Evolutionary conservation across 2,888 invertebrate genomes (phyloP).

Genomic region (Mactromeris polynyma): DNA sequence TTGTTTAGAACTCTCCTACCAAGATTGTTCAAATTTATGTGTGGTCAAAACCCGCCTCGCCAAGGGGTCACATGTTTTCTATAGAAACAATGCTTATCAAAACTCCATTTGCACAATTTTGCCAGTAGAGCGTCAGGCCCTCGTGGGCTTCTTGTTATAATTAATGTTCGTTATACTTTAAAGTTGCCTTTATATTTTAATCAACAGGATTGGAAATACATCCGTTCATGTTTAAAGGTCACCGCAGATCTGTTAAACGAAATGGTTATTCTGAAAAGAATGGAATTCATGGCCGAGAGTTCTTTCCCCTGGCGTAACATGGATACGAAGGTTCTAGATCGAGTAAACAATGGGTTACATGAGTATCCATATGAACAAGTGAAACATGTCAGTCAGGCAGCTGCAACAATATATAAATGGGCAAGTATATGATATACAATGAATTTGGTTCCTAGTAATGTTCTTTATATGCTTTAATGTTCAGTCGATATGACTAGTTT

Average conservation of each 20-base stretch:
- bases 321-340: slow-evolving; percentile 22
- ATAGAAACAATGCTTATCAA: too few species aligned
- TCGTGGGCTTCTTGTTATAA: too few species aligned
- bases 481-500: too few species aligned
- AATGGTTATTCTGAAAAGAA: slow-evolving; percentile 41
- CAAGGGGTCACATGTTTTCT: too few species aligned
- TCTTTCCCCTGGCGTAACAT: slow-evolving; percentile 48
- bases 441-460: background rate
- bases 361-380: slow-evolving; percentile 52
- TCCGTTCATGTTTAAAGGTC: slow-evolving; percentile 43
- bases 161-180: too few species aligned
- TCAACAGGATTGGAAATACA: slow-evolving; percentile 53
- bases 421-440: slow-evolving; percentile 20
- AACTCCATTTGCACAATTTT: too few species aligned
- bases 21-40: too few species aligned
- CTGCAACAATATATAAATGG: slow-evolving; percentile 66
- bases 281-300: slow-evolving; percentile 33
- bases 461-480: too few species aligned
- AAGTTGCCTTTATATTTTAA: background rate
- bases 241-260: slow-evolving; percentile 35
- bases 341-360: slow-evolving; percentile 33
- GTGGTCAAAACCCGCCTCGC: too few species aligned
- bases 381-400: slow-evolving; percentile 54
- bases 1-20: too few species aligned
- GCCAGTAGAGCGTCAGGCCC: too few species aligned